phyloP scores from a whole-genome alignment of 1,140 invertebrate genomes.

The Orchestia grillus region DNA sequence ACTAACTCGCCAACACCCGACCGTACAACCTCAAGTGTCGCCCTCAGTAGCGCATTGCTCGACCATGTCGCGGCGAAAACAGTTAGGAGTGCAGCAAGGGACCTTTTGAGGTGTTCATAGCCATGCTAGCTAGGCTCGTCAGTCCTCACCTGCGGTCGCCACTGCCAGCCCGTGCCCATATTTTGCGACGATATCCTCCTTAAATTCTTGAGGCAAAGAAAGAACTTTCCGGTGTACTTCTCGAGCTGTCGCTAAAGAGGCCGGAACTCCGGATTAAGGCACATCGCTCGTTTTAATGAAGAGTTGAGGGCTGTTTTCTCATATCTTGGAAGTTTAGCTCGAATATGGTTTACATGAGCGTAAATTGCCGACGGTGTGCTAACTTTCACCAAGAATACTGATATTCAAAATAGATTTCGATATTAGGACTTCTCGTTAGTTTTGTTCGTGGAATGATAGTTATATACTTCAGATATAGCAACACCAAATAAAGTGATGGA shows the following conservation, averaged over 20 bases:
- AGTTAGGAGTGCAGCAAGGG: background rate
- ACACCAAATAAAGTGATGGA: background rate
- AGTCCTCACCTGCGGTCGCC: background rate
- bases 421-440: background rate
- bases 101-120: background rate
- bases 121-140: no score
- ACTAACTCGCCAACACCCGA: background rate
- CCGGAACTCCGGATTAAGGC: conserved; percentile 1
- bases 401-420: background rate
- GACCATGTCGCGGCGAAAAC: no score
- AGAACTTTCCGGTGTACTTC: background rate
- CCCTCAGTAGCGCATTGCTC: background rate
- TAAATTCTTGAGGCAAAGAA: conserved; percentile 4
- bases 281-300: background rate
- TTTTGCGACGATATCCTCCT: background rate
- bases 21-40: background rate
- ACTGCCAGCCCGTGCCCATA: background rate
- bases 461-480: no score
- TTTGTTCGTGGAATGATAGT: no score
- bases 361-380: background rate
- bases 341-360: background rate
- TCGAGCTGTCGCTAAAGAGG: background rate
- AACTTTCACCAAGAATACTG: background rate
- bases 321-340: background rate
- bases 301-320: background rate